A percentile compares a stretch with the other conserved stretches of the same genome.
phyloP scores from a whole-genome alignment of 2,797 vertebrate species.

The Hypotaenidia okinawae region DNA sequence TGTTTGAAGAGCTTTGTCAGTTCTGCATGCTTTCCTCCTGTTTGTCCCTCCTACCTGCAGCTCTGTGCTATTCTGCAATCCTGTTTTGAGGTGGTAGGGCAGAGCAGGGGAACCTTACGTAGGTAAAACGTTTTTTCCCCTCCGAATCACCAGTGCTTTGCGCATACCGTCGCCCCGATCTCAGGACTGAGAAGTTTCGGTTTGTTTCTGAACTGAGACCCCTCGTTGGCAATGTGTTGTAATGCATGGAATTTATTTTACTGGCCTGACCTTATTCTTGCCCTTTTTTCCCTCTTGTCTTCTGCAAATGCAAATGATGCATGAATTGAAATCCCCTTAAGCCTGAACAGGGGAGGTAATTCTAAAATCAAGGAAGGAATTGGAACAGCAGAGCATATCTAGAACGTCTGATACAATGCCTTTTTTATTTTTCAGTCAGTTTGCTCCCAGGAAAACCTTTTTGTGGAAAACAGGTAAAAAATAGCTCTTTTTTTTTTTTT shows the following conservation, averaged over 20 bases:
- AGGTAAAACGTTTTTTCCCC: background rate
- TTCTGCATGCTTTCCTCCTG: constrained; percentile 35
- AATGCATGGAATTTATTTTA: constrained; percentile 60
- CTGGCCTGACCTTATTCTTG: constrained; percentile 65
- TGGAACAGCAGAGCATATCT: constrained; percentile 60
- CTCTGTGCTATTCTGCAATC: background rate
- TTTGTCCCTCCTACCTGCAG: background rate
- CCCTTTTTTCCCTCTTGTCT: constrained; percentile 43
- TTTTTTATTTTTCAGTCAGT: constrained; percentile 85
- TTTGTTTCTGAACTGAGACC: constrained; percentile 35
- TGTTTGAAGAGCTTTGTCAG: background rate
- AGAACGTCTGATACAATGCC: constrained; percentile 75
- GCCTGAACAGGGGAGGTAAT: constrained; percentile 67
- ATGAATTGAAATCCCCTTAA: constrained; percentile 62
- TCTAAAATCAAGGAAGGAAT: constrained; percentile 67
- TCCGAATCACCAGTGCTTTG: background rate
- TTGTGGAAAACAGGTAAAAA: constrained; percentile 91
- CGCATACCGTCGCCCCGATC: background rate
- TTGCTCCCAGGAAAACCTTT: constrained; percentile 88
- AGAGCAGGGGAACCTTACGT: background rate
- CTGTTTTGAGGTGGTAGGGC: constrained; percentile 7
- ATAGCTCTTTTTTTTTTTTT: constrained; percentile 25
- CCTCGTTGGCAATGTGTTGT: constrained; percentile 2
- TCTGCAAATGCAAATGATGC: constrained; percentile 62
- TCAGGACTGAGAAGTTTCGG: background rate